Base-by-base conservation (phyloP, 2,113 vertebrate genomes). In the Pteropus alecto region DNA sequence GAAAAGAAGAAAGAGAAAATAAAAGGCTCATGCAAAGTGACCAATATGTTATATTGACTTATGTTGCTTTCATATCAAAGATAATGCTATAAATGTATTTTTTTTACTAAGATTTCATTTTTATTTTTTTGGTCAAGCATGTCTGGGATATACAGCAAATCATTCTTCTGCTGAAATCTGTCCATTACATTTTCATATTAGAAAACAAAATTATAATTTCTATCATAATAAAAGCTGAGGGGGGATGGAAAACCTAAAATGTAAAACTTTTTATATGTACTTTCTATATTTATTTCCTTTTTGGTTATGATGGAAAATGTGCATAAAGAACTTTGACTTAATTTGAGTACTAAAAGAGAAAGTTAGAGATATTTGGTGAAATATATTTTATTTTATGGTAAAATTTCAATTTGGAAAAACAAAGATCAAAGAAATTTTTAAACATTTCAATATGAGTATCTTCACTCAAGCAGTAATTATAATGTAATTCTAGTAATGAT, bases 131-230 rank as follows among this genome's bases (percentile, higher is more conserved):
- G 8, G 18, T 41, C 60, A 97, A 6, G 0, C 1, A n/a, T 83
- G 22, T 58, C 15, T 90, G 8, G 6, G 48, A 86, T 96, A 26
- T 24, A 67, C 7, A 96, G 41, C 58, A n/a, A 4, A 48, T 30
- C 67, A 79, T 90, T 76, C 12, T 93, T 82, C 14, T 91, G 4
- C 30, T 97, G 21, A 96, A 86, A 58, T 88, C 91, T 60, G 58
- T 9, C n/a, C 4, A 28, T 93, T 95, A 74, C 5, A 96, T 93
- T 94, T 95, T 97, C 18, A 94, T 26, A 71, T 94, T 92, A 60
- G 54, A 95, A 91, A 96, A 95, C 61, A 97, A 98, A 94, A 33
- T 67, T 2, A 68, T 87, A 30, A 93, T 95, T 96, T 88, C 26
- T 46, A 88, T 97, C 95, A 86, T 51, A 96, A 71, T 87, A 24